Conservation (phyloP, 2,888 invertebrate genomes). For the Drosophila neoperkinsi region DNA sequence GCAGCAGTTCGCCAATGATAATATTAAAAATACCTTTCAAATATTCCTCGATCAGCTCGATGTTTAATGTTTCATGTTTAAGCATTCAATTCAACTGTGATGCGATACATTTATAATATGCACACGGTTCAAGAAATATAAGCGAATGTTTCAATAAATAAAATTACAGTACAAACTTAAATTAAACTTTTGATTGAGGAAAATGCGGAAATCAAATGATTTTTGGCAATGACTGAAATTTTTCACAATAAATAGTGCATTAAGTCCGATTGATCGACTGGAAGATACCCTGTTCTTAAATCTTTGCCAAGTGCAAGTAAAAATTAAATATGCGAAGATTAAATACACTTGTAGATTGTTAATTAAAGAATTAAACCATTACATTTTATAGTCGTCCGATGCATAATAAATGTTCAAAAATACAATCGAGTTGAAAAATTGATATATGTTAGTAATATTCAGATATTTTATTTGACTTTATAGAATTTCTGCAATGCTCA, state of each 20-base stretch:
- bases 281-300: neutral
- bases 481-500: neutral
- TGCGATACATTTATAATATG: neutral
- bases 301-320: neutral
- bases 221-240: neutral
- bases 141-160: slow-evolving; percentile 28
- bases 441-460: neutral
- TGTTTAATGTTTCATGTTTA: slow-evolving; percentile 40
- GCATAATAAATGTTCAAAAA: neutral
- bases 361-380: neutral
- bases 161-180: neutral
- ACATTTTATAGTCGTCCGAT: neutral
- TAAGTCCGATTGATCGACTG: neutral
- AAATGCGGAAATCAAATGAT: neutral
- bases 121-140: neutral
- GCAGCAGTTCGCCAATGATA: slow-evolving; percentile 78
- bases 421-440: neutral
- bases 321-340: neutral
- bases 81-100: neutral
- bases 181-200: neutral
- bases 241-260: neutral
- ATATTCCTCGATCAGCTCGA: slow-evolving; percentile 80
- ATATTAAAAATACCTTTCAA: slow-evolving; percentile 81
- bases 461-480: slow-evolving; percentile 5
- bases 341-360: neutral